Evolutionary conservation across 2,888 invertebrate genomes (phyloP), one percentile per base, ranked within the genome.

Genomic region (Plagodis dolabraria): DNA sequence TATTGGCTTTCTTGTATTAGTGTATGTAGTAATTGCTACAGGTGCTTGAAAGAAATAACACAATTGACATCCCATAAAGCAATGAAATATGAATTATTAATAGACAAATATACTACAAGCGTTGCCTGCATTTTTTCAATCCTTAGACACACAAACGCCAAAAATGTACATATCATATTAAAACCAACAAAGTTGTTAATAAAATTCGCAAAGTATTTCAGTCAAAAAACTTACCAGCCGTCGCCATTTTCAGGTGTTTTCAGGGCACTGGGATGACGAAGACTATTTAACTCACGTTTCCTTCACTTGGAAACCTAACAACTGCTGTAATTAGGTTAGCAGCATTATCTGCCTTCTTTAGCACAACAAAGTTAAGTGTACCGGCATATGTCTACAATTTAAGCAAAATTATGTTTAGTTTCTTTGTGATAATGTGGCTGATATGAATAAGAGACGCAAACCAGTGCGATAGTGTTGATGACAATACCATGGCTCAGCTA

Each of bases 241-340:
- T 33, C 5, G 60, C 56, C 60, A 61, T 61, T 49, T 61, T 57
- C 52, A 61, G 48, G 35, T 53, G 46, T 46, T 57, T 53, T 57
- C 60, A 61, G 60, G 6, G 45, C 49, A 46, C 56, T 6, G 34
- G 12, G 12, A 36, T 9, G 45, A 40, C 33, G 34, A 8, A 53
- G 49, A 61, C 60, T 57, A 56, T n/a, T 34, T 36, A 42, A 35
- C 5, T 35, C 5, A 10, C 47, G 40, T 47, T 36, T 47, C 38
- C 47, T 51, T 51, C 43, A 54, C 50, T 64, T 59, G 49, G 69
- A 69, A 70, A 46, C 64, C 66, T 49, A 7, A 64, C 60, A 51
- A 63, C 40, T 44, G 57, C 53, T 47, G 50, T 70, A 70, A 70
- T 70, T 67, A 62, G 64, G 58, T 63, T 70, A 70, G 57, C 47